Evolutionary conservation across 2,797 vertebrate genomes (phyloP), one percentile per base, ranked within the genome.

Genomic region (Hapalemur alaotrensis): DNA sequence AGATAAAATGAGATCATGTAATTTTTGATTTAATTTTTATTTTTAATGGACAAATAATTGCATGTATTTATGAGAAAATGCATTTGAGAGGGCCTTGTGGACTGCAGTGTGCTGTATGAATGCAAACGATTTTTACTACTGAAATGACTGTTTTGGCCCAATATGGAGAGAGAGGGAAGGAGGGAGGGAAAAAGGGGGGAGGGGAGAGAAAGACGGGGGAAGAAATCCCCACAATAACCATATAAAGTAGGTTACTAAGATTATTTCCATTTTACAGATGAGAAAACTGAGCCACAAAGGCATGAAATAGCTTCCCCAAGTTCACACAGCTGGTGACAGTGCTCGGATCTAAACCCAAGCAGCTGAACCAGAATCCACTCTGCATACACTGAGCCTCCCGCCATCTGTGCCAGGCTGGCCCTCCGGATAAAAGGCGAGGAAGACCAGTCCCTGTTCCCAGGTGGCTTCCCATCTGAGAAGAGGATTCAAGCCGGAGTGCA

Each of bases 241-340:
- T 61, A n/a, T 50, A 7, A 82, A 81, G 87, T 22, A 54, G 38
- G 43, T 67, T n/a, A 84, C 86, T 75, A 48, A 70, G n/a, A 70
- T 69, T 43, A 48, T 32, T 69, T 41, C 65, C 61, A 76, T 61
- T 97, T 90, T 84, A 81, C 30, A 96, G 92, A 78, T 52, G 23
- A 93, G 46, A 93, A 78, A 61, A 43, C 11, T 41, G 67, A 80
- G 57, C 4, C 25, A n/a, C 67, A 17, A 57, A 89, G 28, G 3
- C 30, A 20, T 46, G 65, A 67, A 57, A 43, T 67, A 72, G 13
- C 32, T 35, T 35, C 7, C 35, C 50, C 20, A 54, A 14, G 2
- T 75, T 73, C 38, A 84, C 35, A 72, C 9, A 69, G 35, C 7
- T 4, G 11, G 25, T 67, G 65, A 20, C 9, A 30, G 8, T n/a